These are phyloP conservation scores for Eupithecia vulgata DNA, from an alignment of 2,888 invertebrate genomes.

Conservation along the genomic window DNA sequence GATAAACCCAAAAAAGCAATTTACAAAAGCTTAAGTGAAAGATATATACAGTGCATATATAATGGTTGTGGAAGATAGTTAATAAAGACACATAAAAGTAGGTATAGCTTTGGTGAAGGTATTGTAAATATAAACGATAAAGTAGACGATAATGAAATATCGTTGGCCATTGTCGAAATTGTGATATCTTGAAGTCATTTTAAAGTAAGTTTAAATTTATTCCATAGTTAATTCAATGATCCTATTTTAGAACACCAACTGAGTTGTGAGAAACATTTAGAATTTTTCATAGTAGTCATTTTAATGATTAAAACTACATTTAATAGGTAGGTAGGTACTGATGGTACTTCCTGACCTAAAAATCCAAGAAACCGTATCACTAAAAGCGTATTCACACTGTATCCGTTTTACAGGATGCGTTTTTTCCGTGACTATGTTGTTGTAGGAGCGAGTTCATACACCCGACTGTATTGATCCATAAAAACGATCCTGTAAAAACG, in stretches of 20 bases:
- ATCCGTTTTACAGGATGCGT: too few species aligned
- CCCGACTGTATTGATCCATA: too few species aligned
- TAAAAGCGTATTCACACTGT: too few species aligned
- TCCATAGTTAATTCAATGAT: neutral
- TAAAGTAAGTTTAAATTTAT: neutral
- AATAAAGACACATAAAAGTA: constrained; percentile 17
- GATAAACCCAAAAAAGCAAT: too few species aligned
- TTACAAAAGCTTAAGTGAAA: neutral
- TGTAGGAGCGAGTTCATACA: too few species aligned
- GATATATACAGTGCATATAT: neutral
- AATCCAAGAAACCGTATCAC: too few species aligned
- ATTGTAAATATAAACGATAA: constrained; percentile 1
- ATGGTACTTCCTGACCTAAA: too few species aligned
- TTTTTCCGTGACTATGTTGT: too few species aligned
- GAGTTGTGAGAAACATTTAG: constrained; percentile 22
- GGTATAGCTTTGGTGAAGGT: neutral
- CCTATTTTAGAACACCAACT: constrained; percentile 16
- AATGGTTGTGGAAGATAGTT: constrained; percentile 22
- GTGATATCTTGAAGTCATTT: constrained; percentile 18
- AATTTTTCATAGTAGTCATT: neutral
- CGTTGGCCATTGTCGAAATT: constrained; percentile 17
- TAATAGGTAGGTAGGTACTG: too few species aligned
- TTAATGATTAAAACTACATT: neutral
- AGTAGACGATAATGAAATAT: neutral
- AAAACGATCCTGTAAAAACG: too few species aligned